Evolutionary conservation across 1,140 invertebrate genomes (phyloP).

Genomic region (Apis dorsata): DNA sequence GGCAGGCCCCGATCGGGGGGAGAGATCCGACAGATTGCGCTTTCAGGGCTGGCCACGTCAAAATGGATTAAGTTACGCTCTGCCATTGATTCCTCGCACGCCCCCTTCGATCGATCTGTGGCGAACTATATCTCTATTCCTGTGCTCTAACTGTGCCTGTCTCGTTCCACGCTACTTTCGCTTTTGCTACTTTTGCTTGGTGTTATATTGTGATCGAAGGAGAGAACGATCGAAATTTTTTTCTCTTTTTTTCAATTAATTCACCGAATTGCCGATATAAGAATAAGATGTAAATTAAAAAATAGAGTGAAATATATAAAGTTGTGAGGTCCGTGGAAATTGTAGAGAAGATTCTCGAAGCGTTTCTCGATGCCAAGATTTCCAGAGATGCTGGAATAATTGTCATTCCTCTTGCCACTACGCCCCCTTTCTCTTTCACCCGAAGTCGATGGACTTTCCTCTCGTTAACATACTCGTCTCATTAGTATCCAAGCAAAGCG

Average conservation of each 20-base stretch:
- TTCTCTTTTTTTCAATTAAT: too few species aligned
- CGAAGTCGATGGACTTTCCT: not conserved
- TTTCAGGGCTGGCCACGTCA: slow-evolving; percentile 26
- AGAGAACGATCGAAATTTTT: too few species aligned
- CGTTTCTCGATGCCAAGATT: not conserved
- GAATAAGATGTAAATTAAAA: too few species aligned
- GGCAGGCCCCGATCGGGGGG: slow-evolving; percentile 23
- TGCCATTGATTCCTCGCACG: slow-evolving; percentile 28
- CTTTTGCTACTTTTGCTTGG: too few species aligned
- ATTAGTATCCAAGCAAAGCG: not conserved
- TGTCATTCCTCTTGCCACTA: not conserved
- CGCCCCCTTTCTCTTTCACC: not conserved
- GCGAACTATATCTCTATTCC: slow-evolving; percentile 9
- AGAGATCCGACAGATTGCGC: slow-evolving; percentile 44
- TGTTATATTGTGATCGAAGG: not conserved
- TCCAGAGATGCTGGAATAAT: slow-evolving; percentile 4
- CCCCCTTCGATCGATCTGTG: not conserved
- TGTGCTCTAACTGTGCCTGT: too few species aligned
- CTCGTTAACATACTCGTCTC: not conserved
- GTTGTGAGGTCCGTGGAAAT: too few species aligned
- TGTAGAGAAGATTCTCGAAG: not conserved
- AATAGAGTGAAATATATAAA: too few species aligned
- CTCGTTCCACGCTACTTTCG: not conserved
- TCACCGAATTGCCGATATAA: too few species aligned
- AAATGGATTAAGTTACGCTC: slow-evolving; percentile 48